Evolutionary conservation across 2,888 invertebrate species (phyloP), one percentile per base, ranked within the genome.

Genomic region (Nomada fucata): DNA sequence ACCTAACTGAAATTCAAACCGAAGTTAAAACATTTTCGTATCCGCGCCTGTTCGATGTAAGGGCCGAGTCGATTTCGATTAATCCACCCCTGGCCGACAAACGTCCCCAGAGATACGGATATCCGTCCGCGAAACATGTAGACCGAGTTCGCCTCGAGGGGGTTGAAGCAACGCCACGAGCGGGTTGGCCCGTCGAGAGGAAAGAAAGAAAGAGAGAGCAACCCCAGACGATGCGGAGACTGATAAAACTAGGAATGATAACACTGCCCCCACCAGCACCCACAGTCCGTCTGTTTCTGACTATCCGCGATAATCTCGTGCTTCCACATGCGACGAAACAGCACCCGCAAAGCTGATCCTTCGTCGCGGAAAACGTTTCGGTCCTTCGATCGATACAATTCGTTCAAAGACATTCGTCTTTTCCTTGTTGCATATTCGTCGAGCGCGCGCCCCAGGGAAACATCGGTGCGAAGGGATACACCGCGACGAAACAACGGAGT

Each of bases 141-240:
- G 64, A 84, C 65, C 42, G 74, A 59, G 79, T 76, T 72, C 68
- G 74, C 74, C 82, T 67, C 78, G 63, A 74, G 81, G 81, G 86
- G 76, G 82, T 55, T 77, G 81, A 55, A 76, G 75, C 53, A 59
- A 44, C 65, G 74, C 74, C 82, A 64, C 78, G 63, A 74, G 81
- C 79, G 86, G 76, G 82, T 77, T 71, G 81, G 61, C 47, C 71
- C 69, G 73, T 74, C 79, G 76, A 77, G 50, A 81, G 68, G 81
- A 67, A 71, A 77, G 83, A 75, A 78, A 76, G 84, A 81, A 76
- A 71, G 79, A 83, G 79, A 77, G 74, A 80, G 76, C 81, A 82
- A 83, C 87, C 88, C 89, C 90, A 90, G 91, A 91, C 91, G 91
- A 91, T 91, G 87, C 87, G 82, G 83, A 83, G 84, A 75, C 86